phyloP scores from a whole-genome alignment of 1,140 invertebrate species.

The Palaemon carinicauda region DNA sequence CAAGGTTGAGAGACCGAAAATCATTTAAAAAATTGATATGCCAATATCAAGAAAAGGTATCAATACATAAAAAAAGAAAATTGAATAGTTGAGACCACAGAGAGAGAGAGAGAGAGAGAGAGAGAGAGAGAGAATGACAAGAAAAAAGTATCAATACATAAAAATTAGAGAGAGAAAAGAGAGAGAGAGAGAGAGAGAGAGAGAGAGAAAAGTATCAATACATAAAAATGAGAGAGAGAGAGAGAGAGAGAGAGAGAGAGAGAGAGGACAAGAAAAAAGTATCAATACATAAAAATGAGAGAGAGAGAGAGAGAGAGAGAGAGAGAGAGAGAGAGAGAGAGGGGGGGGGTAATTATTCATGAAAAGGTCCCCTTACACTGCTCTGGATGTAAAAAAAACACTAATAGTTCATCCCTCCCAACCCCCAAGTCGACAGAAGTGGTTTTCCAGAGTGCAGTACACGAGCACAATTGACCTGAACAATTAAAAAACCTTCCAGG shows the following conservation, averaged over 20 bases:
- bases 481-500: neutral
- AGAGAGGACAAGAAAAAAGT: neutral
- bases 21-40: too few species aligned
- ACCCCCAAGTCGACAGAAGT: too few species aligned
- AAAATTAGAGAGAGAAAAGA: slow-evolving; percentile 18
- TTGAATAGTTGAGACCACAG: neutral
- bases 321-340: neutral
- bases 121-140: slow-evolving; percentile 16
- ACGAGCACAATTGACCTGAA: neutral
- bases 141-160: neutral
- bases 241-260: slow-evolving; percentile 28
- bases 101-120: slow-evolving; percentile 1
- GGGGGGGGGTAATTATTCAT: too few species aligned
- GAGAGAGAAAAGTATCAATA: neutral
- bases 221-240: neutral
- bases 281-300: too few species aligned
- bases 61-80: neutral
- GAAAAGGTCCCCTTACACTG: too few species aligned
- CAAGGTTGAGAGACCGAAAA: neutral
- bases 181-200: slow-evolving; percentile 27
- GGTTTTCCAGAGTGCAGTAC: neutral
- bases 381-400: too few species aligned
- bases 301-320: neutral
- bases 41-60: neutral
- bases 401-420: too few species aligned